Evolutionary conservation across 1,140 invertebrate species (phyloP), one percentile per base, ranked within the genome.

Genomic region (Ladona fulva): DNA sequence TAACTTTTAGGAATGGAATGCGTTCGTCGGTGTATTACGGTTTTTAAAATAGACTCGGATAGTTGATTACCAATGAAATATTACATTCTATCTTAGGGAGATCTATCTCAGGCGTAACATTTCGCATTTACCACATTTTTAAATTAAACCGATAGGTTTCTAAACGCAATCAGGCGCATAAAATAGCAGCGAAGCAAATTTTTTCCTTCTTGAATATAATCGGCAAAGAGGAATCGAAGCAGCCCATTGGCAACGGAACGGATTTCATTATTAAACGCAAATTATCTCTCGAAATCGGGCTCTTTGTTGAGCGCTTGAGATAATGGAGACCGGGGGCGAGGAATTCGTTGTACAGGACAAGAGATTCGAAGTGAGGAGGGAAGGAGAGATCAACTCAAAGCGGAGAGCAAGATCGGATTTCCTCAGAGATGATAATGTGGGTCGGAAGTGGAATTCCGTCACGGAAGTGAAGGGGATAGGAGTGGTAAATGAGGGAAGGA

Each of bases 231-330:
- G n/a, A 52, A 52, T 52, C 10, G 44, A 11, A 19, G 44, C 44
- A 11, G 19, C 19, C 44, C 44, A 10, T 52, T 12, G 3, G 14
- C 14, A 66, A 66, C 14, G 52, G 52, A 66, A 12, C 52, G 3
- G 52, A 66, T 66, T 66, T 66, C 52, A 66, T 66, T 66, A 66
- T 66, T 66, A 66, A 66, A 66, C 52, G n/a, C 52, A 66, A 66
- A 66, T 66, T 66, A 66, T 66, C 14, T 22, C 12, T 5, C 14
- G 14, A 66, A 66, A 66, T 52, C 44, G 19, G 44, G n/a, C n/a
- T 16, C 52, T 66, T 66, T 66, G 52, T 66, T 5, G 16, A 22
- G 52, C 10, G 19, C 44, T 52, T 52, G 44, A 12, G 52, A 66
- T 66, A 66, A 66, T 66, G 52, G 52, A 66, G 52, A 16, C 12